phyloP scores from a whole-genome alignment of 2,888 invertebrate species.

The Dendrolimus houi region DNA sequence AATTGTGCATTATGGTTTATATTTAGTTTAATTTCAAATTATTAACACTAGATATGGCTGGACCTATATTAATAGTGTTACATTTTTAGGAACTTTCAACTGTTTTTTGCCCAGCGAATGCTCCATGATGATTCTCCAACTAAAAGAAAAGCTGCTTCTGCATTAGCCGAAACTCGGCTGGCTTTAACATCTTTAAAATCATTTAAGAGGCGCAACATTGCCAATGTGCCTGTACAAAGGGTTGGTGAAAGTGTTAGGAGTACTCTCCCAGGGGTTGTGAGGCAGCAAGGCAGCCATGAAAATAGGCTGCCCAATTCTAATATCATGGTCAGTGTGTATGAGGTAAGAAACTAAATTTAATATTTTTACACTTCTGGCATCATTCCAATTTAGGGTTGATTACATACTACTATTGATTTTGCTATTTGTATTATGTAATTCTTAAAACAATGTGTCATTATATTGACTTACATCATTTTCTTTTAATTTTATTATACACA shows the following conservation, averaged over 20 bases:
- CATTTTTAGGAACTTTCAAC: constrained; percentile 81
- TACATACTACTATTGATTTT: constrained; percentile 1
- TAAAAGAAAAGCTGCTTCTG: constrained; percentile 74
- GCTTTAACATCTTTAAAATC: constrained; percentile 85
- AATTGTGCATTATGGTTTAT: no score
- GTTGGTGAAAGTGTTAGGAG: constrained; percentile 76
- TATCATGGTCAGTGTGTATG: constrained; percentile 73
- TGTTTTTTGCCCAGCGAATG: constrained; percentile 81
- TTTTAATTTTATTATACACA: no score
- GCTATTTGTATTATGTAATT: no score
- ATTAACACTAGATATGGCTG: no score
- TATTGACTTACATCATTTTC: no score
- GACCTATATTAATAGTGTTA: not conserved
- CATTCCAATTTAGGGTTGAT: not conserved
- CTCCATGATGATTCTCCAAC: constrained; percentile 79
- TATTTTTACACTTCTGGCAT: not conserved
- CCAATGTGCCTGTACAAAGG: constrained; percentile 62
- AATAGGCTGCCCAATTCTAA: constrained; percentile 60
- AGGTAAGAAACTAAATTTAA: constrained; percentile 43
- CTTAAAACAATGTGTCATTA: no score
- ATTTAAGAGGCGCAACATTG: constrained; percentile 75
- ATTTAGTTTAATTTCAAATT: no score
- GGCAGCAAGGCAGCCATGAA: constrained; percentile 59
- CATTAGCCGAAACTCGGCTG: constrained; percentile 82
- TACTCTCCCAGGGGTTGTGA: constrained; percentile 68